These are phyloP conservation scores for Pungitius pungitius DNA, from an alignment of 2,113 vertebrate genomes.

Conservation along the genomic window DNA sequence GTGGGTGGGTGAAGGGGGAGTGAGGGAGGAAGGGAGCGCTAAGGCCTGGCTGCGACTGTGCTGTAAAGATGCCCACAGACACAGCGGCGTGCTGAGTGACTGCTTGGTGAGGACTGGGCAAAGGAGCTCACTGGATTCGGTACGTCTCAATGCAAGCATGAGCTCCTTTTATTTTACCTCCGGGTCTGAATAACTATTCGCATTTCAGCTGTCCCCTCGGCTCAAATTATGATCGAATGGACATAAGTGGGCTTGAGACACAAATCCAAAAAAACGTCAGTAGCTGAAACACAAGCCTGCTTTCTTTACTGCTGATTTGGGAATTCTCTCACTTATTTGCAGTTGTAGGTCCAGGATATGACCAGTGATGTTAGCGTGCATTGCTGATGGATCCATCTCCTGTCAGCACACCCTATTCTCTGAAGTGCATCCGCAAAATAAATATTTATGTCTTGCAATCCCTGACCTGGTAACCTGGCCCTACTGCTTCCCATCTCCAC, in stretches of 20 bases:
- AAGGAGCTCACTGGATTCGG: conserved; percentile 47
- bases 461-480: conserved; percentile 37
- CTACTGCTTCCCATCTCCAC: conserved; percentile 48
- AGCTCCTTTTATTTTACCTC: conserved; percentile 44
- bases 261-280: conserved; percentile 19
- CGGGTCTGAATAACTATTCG: conserved; percentile 14
- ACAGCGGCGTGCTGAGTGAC: conserved; percentile 29
- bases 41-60: conserved; percentile 32
- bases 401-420: neutral
- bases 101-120: conserved; percentile 43
- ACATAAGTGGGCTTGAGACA: conserved; percentile 17
- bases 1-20: conserved; percentile 29
- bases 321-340: conserved; percentile 25
- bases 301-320: neutral
- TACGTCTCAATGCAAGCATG: conserved; percentile 43
- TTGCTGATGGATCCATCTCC: neutral
- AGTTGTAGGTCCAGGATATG: neutral
- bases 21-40: conserved; percentile 8
- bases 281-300: conserved; percentile 7
- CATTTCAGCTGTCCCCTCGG: conserved; percentile 28
- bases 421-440: neutral
- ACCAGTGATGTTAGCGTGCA: neutral
- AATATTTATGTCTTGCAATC: conserved; percentile 5
- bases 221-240: conserved; percentile 18
- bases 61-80: conserved; percentile 55